A percentile compares a stretch with the other conserved stretches of the same genome.
Evolutionary conservation across 2,888 invertebrate species (phyloP).

Genomic region (Baronia brevicornis): DNA sequence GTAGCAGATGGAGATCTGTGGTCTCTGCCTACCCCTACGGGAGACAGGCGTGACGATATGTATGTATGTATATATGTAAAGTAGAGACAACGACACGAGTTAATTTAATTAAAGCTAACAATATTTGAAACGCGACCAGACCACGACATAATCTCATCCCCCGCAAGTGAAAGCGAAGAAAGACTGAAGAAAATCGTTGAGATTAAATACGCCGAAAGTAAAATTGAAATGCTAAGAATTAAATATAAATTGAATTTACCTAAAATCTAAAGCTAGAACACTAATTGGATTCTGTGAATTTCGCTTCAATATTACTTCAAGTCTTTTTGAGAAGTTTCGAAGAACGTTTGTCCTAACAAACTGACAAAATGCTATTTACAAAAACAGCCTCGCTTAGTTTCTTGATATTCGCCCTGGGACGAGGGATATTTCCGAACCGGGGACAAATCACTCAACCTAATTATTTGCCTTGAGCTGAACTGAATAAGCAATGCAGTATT

Average conservation of each 20-base stretch:
- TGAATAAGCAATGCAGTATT: constrained; percentile 10
- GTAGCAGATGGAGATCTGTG: too few species aligned
- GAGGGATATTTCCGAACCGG: constrained; percentile 11
- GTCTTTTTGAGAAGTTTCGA: constrained; percentile 3
- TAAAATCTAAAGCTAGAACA: constrained; percentile 7
- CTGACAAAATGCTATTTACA: constrained; percentile 3
- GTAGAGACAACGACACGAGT: too few species aligned
- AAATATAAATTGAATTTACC: constrained; percentile 7
- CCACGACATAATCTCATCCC: constrained; percentile 4
- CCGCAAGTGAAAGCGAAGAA: constrained; percentile 4
- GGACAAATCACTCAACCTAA: constrained; percentile 11
- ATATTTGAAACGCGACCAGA: constrained; percentile 3
- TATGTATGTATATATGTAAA: too few species aligned
- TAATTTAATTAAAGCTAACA: constrained; percentile 5
- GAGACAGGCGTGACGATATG: too few species aligned
- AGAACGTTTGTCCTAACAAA: constrained; percentile 8
- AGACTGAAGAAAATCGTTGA: constrained; percentile 5
- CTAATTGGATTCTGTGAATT: constrained; percentile 10
- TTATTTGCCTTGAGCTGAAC: constrained; percentile 9
- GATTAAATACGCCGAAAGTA: constrained; percentile 9
- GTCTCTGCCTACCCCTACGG: too few species aligned
- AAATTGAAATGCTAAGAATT: constrained; percentile 10
- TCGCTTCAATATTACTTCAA: background rate
- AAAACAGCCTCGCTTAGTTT: background rate
- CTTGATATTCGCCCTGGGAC: constrained; percentile 4